A percentile compares a stretch with the other conserved stretches of the same genome.
These are phyloP conservation scores for Etia nguti DNA, from an alignment of 2,113 vertebrate species.

Conservation along the genomic window DNA sequence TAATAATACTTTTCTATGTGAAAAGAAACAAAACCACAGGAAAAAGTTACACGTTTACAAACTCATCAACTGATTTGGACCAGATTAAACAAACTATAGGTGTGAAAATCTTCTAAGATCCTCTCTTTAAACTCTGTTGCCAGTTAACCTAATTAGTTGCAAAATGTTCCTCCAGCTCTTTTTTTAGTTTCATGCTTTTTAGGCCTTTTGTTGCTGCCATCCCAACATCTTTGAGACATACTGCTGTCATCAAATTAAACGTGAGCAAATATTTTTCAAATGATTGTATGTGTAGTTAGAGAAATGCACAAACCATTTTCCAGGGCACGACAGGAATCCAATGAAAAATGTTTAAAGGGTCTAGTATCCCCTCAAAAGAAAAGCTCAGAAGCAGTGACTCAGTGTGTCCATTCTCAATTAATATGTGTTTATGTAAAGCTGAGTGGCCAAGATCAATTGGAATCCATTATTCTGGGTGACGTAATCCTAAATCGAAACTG, in stretches of 20 bases:
- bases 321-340: neutral
- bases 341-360: neutral
- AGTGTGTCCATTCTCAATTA: neutral
- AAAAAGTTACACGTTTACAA: fast-evolving
- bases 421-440: neutral
- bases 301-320: neutral
- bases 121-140: neutral
- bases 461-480: neutral
- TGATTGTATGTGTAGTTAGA: neutral
- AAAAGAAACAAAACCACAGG: neutral
- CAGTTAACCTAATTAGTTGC: neutral
- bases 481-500: neutral
- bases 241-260: neutral
- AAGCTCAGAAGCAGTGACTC: neutral
- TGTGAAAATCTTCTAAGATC: neutral
- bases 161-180: neutral
- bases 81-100: neutral
- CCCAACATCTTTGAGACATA: neutral
- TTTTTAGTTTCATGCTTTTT: neutral
- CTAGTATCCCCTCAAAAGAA: neutral
- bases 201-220: neutral
- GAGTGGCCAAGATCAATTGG: neutral
- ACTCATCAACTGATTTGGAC: neutral
- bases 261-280: neutral
- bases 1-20: neutral